Conservation (phyloP, 35 echinoderm and acorn worm species). For the Patiria miniata region DNA sequence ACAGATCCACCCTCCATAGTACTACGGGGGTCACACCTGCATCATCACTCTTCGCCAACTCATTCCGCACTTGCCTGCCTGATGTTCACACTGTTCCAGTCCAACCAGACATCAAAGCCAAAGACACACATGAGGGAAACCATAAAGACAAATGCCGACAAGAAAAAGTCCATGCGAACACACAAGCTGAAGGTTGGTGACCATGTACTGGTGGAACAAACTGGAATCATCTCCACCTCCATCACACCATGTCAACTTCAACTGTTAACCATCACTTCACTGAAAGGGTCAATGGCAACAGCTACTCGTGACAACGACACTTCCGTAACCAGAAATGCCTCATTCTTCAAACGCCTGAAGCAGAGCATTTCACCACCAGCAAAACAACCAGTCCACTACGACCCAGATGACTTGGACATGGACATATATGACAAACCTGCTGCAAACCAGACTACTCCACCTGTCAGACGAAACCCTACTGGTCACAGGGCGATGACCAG, state of each 20-base stretch:
- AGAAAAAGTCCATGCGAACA: constrained; percentile 15
- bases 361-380: not conserved
- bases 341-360: constrained; percentile 47
- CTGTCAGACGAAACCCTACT: not conserved
- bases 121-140: constrained; percentile 52
- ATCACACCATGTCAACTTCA: constrained; percentile 62
- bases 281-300: constrained; percentile 60
- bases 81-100: not conserved
- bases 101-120: not conserved
- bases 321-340: constrained; percentile 51
- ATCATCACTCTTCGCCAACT: constrained; percentile 52
- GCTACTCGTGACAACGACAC: constrained; percentile 41
- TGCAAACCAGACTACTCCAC: not conserved
- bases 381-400: not conserved
- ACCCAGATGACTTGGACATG: not conserved
- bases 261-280: constrained; percentile 50
- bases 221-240: constrained; percentile 33
- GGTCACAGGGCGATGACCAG: not conserved
- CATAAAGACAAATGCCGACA: constrained; percentile 80
- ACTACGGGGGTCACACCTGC: constrained; percentile 60
- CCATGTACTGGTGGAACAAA: constrained; percentile 55
- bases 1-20: constrained; percentile 62
- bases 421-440: not conserved
- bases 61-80: constrained; percentile 44
- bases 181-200: constrained; percentile 42